Percentiles rank a stretch among this genome's conserved stretches.
Evolutionary conservation across 2,797 vertebrate species (phyloP).

Genomic region (Chelon auratus): DNA sequence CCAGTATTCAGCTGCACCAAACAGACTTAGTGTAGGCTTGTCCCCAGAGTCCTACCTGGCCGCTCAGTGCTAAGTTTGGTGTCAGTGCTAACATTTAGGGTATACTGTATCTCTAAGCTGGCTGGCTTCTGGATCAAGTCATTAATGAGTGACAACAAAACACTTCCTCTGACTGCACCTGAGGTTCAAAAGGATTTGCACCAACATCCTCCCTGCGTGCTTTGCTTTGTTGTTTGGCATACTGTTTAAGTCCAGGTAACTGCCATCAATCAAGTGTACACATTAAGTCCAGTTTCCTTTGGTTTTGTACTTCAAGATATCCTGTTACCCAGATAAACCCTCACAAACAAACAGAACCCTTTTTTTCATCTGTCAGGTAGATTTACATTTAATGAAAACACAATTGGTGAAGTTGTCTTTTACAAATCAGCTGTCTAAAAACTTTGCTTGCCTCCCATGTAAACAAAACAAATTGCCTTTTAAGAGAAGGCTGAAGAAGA

Average conservation of each 20-base stretch:
- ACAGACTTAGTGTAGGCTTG: conserved; percentile 42
- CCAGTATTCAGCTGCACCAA: conserved; percentile 54
- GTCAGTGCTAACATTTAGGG: conserved; percentile 10
- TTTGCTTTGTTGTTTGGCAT: not conserved
- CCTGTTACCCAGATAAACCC: not conserved
- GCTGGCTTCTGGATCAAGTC: not conserved
- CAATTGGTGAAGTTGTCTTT: not conserved
- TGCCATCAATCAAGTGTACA: not conserved
- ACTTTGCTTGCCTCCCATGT: not conserved
- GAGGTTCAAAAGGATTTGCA: not conserved
- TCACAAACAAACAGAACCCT: not conserved
- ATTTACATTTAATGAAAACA: not conserved
- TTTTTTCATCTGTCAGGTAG: not conserved
- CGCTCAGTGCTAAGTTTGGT: conserved; percentile 23
- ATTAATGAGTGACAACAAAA: not conserved
- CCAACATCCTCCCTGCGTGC: too few relatives aligned
- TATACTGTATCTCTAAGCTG: not conserved
- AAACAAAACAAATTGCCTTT: conserved; percentile 13
- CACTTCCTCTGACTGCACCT: not conserved
- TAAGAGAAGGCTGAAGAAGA: not conserved
- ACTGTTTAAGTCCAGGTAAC: not conserved
- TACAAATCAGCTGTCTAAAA: not conserved
- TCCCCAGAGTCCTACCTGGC: conserved; percentile 48
- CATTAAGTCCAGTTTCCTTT: not conserved
- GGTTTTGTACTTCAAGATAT: not conserved